Percentiles rank a stretch among this genome's conserved stretches.
phyloP scores from a whole-genome alignment of 2,797 vertebrate species.

The Hipposideros larvatus region DNA sequence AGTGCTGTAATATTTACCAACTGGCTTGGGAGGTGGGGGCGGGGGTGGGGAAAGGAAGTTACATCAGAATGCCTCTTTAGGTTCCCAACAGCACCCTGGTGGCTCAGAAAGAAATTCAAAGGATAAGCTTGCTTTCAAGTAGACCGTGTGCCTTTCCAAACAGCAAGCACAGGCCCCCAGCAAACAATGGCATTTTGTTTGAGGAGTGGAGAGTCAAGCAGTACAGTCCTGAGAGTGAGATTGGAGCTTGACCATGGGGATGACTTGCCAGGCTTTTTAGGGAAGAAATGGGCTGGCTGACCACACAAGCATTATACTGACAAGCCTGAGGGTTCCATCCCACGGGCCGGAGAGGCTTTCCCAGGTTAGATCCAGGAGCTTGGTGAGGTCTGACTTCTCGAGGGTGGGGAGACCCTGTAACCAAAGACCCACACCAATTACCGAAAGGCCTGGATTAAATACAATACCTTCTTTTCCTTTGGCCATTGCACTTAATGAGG shows the following conservation, averaged over 20 bases:
- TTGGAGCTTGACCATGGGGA: background rate
- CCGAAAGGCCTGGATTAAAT: background rate
- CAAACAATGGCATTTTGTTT: slow-evolving; percentile 47
- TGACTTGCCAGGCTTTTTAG: background rate
- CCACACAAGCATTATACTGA: background rate
- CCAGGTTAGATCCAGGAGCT: background rate
- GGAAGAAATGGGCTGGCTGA: background rate
- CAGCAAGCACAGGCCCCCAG: background rate
- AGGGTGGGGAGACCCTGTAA: background rate
- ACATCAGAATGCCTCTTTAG: slow-evolving; percentile 1
- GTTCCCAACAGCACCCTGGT: background rate
- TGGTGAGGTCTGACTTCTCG: background rate
- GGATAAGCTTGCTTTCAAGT: background rate
- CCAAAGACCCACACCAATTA: background rate
- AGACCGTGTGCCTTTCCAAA: background rate
- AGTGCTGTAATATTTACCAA: background rate
- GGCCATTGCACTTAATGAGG: background rate
- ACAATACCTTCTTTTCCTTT: background rate
- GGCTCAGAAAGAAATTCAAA: slow-evolving; percentile 49
- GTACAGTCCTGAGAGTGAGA: background rate
- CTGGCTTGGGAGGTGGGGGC: background rate
- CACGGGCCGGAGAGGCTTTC: background rate
- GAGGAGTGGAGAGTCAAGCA: background rate
- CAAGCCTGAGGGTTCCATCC: background rate
- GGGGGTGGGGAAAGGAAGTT: background rate